Evolutionary conservation across 2,888 invertebrate species (phyloP).

Genomic region (Pseudococcus longispinus): DNA sequence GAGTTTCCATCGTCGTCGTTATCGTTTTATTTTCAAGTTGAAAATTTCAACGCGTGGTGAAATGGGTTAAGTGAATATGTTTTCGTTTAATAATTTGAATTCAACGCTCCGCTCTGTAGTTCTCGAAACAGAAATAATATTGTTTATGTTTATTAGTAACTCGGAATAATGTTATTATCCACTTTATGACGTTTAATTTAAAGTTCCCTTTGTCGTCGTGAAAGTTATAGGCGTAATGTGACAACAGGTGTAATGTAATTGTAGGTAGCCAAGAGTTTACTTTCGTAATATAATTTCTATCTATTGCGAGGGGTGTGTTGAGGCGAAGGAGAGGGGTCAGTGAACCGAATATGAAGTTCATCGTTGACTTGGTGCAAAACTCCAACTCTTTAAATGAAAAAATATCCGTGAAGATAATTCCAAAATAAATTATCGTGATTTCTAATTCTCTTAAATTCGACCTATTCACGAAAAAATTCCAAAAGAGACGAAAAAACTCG

Average conservation of each 20-base stretch:
- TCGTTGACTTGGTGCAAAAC: too few relatives aligned
- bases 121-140: background rate
- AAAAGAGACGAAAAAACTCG: background rate
- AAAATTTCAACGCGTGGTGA: background rate
- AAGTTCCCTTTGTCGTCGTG: background rate
- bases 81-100: background rate
- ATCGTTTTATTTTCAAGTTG: background rate
- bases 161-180: background rate
- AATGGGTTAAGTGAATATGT: constrained; percentile 8
- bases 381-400: background rate
- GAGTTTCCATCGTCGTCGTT: background rate
- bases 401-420: background rate
- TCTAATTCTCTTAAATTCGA: background rate
- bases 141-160: constrained; percentile 3
- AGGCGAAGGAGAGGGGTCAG: too few relatives aligned
- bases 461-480: background rate
- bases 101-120: background rate
- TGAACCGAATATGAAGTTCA: too few relatives aligned
- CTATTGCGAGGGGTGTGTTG: background rate
- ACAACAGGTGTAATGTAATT: constrained; percentile 22
- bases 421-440: background rate
- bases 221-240: background rate
- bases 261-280: background rate
- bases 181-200: constrained; percentile 6
- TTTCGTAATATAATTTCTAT: background rate